Base-by-base conservation (phyloP, 2,113 vertebrate genomes). In the Cephalopholis sonnerati region DNA sequence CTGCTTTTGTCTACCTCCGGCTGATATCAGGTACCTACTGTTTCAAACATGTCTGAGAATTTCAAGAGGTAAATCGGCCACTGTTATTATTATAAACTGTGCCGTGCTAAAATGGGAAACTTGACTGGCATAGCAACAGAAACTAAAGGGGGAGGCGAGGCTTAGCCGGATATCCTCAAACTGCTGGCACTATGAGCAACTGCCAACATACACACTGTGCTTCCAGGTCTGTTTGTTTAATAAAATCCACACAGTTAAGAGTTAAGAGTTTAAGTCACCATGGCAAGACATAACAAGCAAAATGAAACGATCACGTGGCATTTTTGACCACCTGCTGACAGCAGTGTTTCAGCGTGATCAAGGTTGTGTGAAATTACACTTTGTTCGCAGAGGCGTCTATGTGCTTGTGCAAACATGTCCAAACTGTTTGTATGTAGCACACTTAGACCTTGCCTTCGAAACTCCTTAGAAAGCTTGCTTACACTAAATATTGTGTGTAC, bases 401-500 rank as follows among this genome's bases (percentile, higher is more conserved):
- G 16, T 27, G 24, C 57, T 41, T 39, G 72, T 36, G 50, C 24
- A 25, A 57, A 75, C 72, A 20, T 1, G 57, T 22, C 27, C 10
- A 48, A 24, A 59, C 32, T 7, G 51, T 48, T 67, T 29, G 51
- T 55, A 48, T 36, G 57, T 16, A 72, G 39, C 68, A 66, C 22
- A 32, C 17, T 53, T 17, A 32, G 25, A 65, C 61, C 15, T 25
- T 22, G 70, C 13, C 66, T 63, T 48, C 16, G 29, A 67, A 24
- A 39, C 41, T 44, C 41, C 41, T 44, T 44, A 44, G 8, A 44
- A 44, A 44, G 41, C 39, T 61, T 81, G 71, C 65, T 91, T 85
- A 84, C 74, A 80, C 84, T 87, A 87, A 86, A 90, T 41, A 81
- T 2, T 62, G 51, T 39, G 61, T 81, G 61, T 58, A 20, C 58